phyloP scores from a whole-genome alignment of 2,888 invertebrate species.

The Miltochrista miniata region DNA sequence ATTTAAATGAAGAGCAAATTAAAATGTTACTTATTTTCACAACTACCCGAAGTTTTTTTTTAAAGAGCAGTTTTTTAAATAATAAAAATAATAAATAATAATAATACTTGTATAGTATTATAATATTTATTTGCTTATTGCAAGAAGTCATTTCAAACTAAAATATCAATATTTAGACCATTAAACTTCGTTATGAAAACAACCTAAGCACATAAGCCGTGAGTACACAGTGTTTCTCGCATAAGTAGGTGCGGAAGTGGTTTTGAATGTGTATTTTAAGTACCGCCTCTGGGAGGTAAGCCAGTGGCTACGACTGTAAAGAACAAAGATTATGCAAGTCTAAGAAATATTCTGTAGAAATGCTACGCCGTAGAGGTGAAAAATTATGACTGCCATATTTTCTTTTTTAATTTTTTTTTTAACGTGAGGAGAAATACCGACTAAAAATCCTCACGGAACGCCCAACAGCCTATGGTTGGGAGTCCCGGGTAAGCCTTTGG shows the following conservation, averaged over 20 bases:
- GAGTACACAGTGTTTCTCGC: constrained; percentile 10
- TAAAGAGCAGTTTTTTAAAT: too few species aligned
- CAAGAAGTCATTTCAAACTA: not conserved
- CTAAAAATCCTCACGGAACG: too few species aligned
- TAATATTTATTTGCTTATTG: not conserved
- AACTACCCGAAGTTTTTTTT: too few species aligned
- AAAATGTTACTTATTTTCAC: too few species aligned
- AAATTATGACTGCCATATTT: too few species aligned
- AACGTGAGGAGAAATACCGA: too few species aligned
- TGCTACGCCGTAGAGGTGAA: constrained; percentile 9
- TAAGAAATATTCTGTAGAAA: not conserved
- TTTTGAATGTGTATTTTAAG: constrained; percentile 18
- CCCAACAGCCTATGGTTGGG: too few species aligned
- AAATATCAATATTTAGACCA: not conserved
- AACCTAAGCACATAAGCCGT: constrained; percentile 12
- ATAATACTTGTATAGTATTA: too few species aligned
- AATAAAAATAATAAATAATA: too few species aligned
- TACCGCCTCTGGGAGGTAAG: constrained; percentile 13
- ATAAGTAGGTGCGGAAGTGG: constrained; percentile 30
- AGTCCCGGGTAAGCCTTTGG: too few species aligned
- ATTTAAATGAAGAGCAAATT: too few species aligned
- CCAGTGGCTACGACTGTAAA: constrained; percentile 1
- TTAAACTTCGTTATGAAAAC: not conserved
- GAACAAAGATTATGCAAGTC: constrained; percentile 20
- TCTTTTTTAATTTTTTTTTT: too few species aligned